Evolutionary conservation across 2,113 vertebrate genomes (phyloP).

Genomic region (Oxyruncus cristatus): DNA sequence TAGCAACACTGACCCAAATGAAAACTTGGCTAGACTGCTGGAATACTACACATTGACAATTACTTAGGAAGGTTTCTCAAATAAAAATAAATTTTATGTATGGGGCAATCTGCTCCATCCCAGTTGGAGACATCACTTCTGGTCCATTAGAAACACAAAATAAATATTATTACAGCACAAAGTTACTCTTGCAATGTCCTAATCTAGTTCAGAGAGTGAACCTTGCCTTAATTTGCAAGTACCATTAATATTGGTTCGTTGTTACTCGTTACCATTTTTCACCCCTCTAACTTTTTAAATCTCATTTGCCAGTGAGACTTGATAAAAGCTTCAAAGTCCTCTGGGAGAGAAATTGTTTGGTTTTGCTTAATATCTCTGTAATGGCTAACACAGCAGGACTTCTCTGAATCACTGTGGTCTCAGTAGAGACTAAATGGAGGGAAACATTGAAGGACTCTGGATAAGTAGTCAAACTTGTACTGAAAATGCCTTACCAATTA

Average conservation of each 20-base stretch:
- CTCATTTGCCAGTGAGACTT: background rate
- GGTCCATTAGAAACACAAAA: background rate
- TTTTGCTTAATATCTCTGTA: background rate
- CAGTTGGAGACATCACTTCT: background rate
- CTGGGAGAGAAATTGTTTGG: background rate
- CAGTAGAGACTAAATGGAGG: background rate
- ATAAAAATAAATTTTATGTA: background rate
- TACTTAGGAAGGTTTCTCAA: background rate
- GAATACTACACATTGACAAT: background rate
- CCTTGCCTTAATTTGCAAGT: background rate
- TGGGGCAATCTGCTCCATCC: background rate
- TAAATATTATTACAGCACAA: background rate
- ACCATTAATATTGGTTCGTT: background rate
- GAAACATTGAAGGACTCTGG: background rate
- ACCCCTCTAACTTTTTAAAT: background rate
- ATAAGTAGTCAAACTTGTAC: background rate
- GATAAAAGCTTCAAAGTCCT: background rate
- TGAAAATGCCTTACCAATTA: background rate
- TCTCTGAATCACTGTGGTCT: background rate
- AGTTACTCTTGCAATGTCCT: background rate
- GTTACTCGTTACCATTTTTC: background rate
- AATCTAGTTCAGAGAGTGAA: background rate
- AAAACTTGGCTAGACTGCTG: background rate
- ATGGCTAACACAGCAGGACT: background rate
- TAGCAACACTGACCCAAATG: background rate